Evolutionary conservation across 2,888 invertebrate species (phyloP), one percentile per base, ranked within the genome.

Genomic region (Zaprionus lineosus): DNA sequence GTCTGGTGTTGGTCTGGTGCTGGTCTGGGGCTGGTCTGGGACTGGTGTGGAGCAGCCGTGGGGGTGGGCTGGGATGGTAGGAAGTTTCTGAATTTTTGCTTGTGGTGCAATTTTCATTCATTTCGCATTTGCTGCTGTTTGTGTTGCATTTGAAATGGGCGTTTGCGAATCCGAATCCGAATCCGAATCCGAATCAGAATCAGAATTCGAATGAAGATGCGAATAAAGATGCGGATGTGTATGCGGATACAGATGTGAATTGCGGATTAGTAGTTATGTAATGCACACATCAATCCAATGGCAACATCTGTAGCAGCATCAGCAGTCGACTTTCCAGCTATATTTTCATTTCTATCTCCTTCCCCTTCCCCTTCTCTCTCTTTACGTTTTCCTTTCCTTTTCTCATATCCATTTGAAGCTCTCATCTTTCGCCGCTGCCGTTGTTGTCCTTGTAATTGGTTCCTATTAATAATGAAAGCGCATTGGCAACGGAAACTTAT

Each of bases 401-500:
- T 18, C 31, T 11, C 6, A 14, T 34, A 21, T 34, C 12, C 64
- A 65, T 64, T 63, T 53, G 43, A 43, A 55, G 63, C 47, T 34
- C 24, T 15, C 9, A 15, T 7, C 12, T 15, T 24, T 29, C 29
- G 7, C 2, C 31, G n/a, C 14, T 56, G 33, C 33, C 21, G 31
- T 28, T 41, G 31, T 33, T 61, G 43, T 43, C 56, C 43, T 33
- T 51, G 74, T 74, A 77, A 76, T 76, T 76, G 75, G 60, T 58
- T 79, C 74, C 64, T 85, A 82, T 82, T 82, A 82, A 82, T 82
- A 85, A 82, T 82, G 84, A 74, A 85, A 83, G 73, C 81, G 79
- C 75, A 75, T 84, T 78, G 83, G 57, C 57, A 73, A 78, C 65
- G 57, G 52, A 75, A 75, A 85, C 74, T 70, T 81, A 74, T 76